phyloP scores from a whole-genome alignment of 2,113 vertebrate genomes.

The Platichthys stellatus region DNA sequence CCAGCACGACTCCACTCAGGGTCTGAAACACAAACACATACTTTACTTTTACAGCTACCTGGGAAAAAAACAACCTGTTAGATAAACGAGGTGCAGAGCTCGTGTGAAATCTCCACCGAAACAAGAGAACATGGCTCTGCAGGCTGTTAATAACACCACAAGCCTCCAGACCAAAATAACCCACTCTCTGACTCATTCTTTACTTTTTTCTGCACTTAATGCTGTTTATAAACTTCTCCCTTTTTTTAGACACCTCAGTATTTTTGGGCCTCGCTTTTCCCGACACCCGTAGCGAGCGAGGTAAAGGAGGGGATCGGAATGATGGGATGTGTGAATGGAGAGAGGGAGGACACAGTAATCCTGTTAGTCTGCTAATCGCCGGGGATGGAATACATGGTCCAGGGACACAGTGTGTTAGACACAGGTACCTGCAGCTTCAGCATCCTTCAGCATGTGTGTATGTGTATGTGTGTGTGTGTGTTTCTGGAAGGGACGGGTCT shows the following conservation, averaged over 20 bases:
- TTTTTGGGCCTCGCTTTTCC: too few species aligned
- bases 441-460: constrained; percentile 3
- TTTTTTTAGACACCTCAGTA: too few species aligned
- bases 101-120: too few species aligned
- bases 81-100: too few species aligned
- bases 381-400: constrained; percentile 5
- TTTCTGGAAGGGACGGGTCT: constrained; percentile 6
- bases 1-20: background rate
- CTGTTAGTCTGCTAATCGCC: constrained; percentile 59
- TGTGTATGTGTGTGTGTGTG: background rate
- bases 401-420: constrained; percentile 24
- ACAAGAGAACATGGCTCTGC: too few species aligned
- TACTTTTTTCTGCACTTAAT: too few species aligned
- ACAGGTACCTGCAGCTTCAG: constrained; percentile 53
- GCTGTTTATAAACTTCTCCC: too few species aligned
- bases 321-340: constrained; percentile 24
- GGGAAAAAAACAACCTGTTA: background rate
- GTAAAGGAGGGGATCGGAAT: background rate
- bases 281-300: too few species aligned
- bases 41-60: background rate
- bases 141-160: too few species aligned
- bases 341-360: constrained; percentile 51
- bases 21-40: background rate
- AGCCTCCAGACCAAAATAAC: too few species aligned
- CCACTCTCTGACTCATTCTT: too few species aligned